Percentiles rank a stretch among this genome's conserved stretches.
Conservation (phyloP, 1,140 invertebrate species). For the Delia radicum region DNA sequence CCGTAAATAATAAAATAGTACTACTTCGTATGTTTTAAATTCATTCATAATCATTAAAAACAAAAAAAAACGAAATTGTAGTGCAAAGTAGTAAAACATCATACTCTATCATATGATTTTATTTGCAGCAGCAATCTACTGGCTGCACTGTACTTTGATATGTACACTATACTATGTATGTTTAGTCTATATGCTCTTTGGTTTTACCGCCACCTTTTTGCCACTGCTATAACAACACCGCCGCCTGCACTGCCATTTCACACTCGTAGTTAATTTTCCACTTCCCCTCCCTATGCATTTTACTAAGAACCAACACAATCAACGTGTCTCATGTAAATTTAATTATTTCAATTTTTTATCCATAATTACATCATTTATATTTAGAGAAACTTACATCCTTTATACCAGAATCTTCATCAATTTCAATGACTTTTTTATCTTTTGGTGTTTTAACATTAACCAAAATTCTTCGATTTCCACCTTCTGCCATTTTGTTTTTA, state of each 20-base stretch:
- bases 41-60: too few species aligned
- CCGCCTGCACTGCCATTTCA: neutral
- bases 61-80: too few species aligned
- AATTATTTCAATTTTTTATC: neutral
- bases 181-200: too few species aligned
- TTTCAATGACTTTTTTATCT: slow-evolving; percentile 87
- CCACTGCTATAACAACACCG: neutral
- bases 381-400: slow-evolving; percentile 77
- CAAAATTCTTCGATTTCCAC: slow-evolving; percentile 69
- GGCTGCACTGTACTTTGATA: slow-evolving; percentile 12
- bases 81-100: neutral
- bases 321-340: neutral
- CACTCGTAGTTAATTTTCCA: neutral
- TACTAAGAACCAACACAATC: neutral
- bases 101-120: neutral
- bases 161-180: neutral
- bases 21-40: neutral
- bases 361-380: neutral
- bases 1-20: neutral
- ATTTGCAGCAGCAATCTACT: neutral
- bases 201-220: slow-evolving; percentile 3
- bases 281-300: neutral
- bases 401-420: slow-evolving; percentile 81
- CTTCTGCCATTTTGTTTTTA: slow-evolving; percentile 62
- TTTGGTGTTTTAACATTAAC: slow-evolving; percentile 95